A percentile compares a stretch with the other conserved stretches of the same genome.
Evolutionary conservation across 2,888 invertebrate genomes (phyloP).

Genomic region (Mycalesis mineus): DNA sequence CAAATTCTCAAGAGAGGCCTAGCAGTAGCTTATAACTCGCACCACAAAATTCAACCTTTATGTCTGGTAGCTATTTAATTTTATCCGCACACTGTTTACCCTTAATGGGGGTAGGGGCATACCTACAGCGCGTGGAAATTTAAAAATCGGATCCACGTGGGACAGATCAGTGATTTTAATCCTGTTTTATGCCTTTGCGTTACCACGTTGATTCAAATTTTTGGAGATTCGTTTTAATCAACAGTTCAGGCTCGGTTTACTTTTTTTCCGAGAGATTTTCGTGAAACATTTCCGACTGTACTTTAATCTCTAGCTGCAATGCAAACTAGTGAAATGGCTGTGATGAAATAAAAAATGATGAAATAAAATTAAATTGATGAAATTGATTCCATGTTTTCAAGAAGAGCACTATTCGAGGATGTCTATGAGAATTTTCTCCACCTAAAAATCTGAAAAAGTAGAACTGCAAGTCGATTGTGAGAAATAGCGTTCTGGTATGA

Average conservation of each 20-base stretch:
- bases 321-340: no score
- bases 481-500: no score
- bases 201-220: background rate
- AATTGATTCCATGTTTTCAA: no score
- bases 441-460: no score
- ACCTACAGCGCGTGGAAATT: slow-evolving; percentile 40
- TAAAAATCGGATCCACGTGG: slow-evolving; percentile 22
- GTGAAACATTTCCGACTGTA: no score
- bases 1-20: no score
- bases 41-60: slow-evolving; percentile 25
- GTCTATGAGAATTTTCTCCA: no score
- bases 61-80: slow-evolving; percentile 38
- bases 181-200: slow-evolving; percentile 19
- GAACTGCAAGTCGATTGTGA: no score
- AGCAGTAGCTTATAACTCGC: slow-evolving; percentile 8
- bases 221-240: background rate
- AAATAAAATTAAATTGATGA: no score
- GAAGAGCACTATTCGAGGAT: no score
- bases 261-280: background rate
- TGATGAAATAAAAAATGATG: no score
- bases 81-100: slow-evolving; percentile 39
- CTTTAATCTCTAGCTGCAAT: no score
- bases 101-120: slow-evolving; percentile 35
- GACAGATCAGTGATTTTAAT: slow-evolving; percentile 31
- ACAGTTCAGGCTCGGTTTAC: background rate